Conservation (phyloP, 53 echinoderm and acorn worm species). For the Crossaster papposus region DNA sequence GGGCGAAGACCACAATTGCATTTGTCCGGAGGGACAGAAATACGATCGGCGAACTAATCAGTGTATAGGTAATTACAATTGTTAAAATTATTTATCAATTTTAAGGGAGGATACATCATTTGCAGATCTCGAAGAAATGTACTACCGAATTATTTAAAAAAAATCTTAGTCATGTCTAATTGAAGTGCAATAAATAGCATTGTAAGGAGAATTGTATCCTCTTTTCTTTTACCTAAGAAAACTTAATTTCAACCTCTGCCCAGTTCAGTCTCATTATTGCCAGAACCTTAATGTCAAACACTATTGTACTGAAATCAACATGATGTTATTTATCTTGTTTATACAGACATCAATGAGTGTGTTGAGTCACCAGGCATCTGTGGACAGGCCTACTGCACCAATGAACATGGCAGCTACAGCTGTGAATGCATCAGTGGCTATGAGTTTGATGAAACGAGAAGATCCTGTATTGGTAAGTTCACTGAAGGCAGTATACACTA, state of each 20-base stretch:
- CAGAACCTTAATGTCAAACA: too few relatives aligned
- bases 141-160: too few relatives aligned
- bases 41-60: conserved; percentile 44
- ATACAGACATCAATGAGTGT: conserved; percentile 78
- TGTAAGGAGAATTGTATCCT: too few relatives aligned
- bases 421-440: conserved; percentile 77
- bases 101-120: background rate
- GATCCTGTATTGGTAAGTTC: conserved; percentile 69
- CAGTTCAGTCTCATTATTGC: too few relatives aligned
- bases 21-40: conserved; percentile 75
- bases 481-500: too few relatives aligned
- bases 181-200: too few relatives aligned
- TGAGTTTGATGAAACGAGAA: conserved; percentile 62
- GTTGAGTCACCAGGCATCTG: conserved; percentile 61
- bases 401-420: conserved; percentile 63
- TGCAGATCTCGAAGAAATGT: too few relatives aligned
- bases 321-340: background rate
- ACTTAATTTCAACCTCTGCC: too few relatives aligned
- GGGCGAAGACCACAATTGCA: conserved; percentile 62
- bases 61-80: conserved; percentile 41
- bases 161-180: too few relatives aligned
- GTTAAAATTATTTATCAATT: background rate
- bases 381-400: conserved; percentile 84
- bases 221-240: too few relatives aligned
- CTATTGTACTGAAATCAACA: too few relatives aligned